Conservation (phyloP, 2,888 invertebrate species). For the Caenorhabditis sp. region DNA sequence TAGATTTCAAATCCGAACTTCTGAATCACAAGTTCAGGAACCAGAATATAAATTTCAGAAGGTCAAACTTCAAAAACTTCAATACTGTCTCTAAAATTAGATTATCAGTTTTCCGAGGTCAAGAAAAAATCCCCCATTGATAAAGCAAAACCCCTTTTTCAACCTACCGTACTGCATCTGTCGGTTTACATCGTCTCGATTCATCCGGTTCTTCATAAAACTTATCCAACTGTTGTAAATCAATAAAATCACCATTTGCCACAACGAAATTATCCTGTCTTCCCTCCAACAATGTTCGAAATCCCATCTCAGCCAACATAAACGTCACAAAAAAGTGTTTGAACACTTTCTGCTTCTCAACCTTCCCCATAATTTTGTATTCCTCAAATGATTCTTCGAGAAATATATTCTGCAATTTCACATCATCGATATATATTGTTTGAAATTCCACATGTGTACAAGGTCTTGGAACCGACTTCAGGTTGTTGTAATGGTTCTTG, state of each 20-base stretch:
- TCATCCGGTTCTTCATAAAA: slow-evolving; percentile 29
- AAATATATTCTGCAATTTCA: slow-evolving; percentile 24
- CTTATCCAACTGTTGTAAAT: slow-evolving; percentile 19
- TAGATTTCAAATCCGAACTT: no score
- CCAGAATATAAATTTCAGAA: no score
- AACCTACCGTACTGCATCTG: neutral
- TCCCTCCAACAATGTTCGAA: slow-evolving; percentile 17
- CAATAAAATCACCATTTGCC: slow-evolving; percentile 34
- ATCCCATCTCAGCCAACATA: slow-evolving; percentile 28
- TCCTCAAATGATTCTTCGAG: slow-evolving; percentile 23
- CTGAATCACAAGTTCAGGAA: no score
- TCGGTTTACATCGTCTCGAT: slow-evolving; percentile 15
- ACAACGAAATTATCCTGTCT: slow-evolving; percentile 20
- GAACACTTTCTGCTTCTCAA: slow-evolving; percentile 21
- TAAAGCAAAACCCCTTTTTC: no score
- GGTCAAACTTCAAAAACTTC: no score
- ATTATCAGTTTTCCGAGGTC: no score
- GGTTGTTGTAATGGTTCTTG: neutral
- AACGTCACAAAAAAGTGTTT: slow-evolving; percentile 32
- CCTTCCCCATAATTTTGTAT: slow-evolving; percentile 17
- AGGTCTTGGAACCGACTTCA: neutral
- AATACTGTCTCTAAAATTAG: no score
- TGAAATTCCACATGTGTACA: neutral
- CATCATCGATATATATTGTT: slow-evolving; percentile 20
- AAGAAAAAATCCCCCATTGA: no score